Evolutionary conservation across 2,888 invertebrate species (phyloP).

Genomic region (Plagodis dolabraria): DNA sequence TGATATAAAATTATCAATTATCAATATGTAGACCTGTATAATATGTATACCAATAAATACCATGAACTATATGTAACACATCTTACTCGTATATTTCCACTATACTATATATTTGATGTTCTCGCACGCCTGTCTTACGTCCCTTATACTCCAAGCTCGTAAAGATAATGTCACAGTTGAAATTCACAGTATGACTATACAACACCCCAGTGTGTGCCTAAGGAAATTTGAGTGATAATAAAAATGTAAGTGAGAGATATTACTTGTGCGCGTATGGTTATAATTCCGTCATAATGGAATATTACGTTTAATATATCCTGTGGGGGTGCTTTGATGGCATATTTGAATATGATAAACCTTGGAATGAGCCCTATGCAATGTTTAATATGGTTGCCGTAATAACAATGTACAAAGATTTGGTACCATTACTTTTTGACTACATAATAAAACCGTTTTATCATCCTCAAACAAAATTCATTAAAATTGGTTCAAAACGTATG

Average conservation of each 20-base stretch:
- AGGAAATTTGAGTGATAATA: conserved; percentile 79
- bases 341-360: conserved; percentile 6
- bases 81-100: not conserved
- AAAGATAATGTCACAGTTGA: conserved; percentile 76
- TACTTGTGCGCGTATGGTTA: conserved; percentile 22
- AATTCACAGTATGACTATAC: conserved; percentile 61
- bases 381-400: too few relatives aligned
- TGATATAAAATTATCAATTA: too few relatives aligned
- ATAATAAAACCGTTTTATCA: too few relatives aligned
- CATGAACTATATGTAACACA: too few relatives aligned
- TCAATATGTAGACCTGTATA: too few relatives aligned
- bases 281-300: conserved; percentile 28
- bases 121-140: conserved; percentile 15
- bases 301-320: conserved; percentile 24
- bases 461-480: too few relatives aligned
- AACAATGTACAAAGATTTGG: too few relatives aligned
- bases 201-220: conserved; percentile 66
- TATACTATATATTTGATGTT: not conserved
- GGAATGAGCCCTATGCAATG: not conserved
- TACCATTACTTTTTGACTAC: too few relatives aligned
- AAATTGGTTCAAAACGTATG: too few relatives aligned
- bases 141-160: conserved; percentile 55
- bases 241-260: conserved; percentile 52
- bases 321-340: conserved; percentile 14
- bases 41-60: too few relatives aligned